Percentiles rank a stretch among this genome's conserved stretches.
Conservation (phyloP, 2,888 invertebrate species). For the Stenoptilia bipunctidactyla region DNA sequence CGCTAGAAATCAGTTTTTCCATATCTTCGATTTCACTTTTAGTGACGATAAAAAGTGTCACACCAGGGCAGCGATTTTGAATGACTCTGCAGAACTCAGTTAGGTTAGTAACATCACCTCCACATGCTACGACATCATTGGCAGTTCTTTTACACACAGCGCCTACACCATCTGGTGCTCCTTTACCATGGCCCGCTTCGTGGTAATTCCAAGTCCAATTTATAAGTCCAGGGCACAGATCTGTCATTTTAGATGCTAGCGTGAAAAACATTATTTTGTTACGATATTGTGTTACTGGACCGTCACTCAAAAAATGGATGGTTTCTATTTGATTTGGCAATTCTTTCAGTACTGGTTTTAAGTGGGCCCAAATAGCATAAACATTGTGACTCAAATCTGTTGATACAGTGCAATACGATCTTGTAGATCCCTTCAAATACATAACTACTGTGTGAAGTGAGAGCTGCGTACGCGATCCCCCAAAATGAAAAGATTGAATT, state of each 20-base stretch:
- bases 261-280: slow-evolving; percentile 13
- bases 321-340: slow-evolving; percentile 18
- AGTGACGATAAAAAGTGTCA: slow-evolving; percentile 15
- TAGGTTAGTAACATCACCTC: slow-evolving; percentile 22
- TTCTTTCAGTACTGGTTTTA: slow-evolving; percentile 15
- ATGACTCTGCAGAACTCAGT: slow-evolving; percentile 11
- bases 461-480: slow-evolving; percentile 23
- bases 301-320: slow-evolving; percentile 28
- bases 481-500: slow-evolving; percentile 32
- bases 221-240: slow-evolving; percentile 19
- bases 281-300: slow-evolving; percentile 28
- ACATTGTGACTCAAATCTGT: slow-evolving; percentile 21
- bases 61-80: slow-evolving; percentile 11
- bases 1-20: slow-evolving; percentile 14
- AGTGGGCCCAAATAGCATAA: slow-evolving; percentile 23
- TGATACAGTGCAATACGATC: slow-evolving; percentile 22
- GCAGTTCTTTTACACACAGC: slow-evolving; percentile 28
- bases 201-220: slow-evolving; percentile 26
- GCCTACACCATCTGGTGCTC: slow-evolving; percentile 28
- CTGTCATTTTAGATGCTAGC: slow-evolving; percentile 20
- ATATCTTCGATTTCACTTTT: slow-evolving; percentile 17
- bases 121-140: slow-evolving; percentile 22
- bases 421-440: slow-evolving; percentile 18
- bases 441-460: slow-evolving; percentile 33
- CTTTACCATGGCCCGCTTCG: slow-evolving; percentile 30